Conservation (phyloP, 2,888 invertebrate species). For the Miltochrista miniata region DNA sequence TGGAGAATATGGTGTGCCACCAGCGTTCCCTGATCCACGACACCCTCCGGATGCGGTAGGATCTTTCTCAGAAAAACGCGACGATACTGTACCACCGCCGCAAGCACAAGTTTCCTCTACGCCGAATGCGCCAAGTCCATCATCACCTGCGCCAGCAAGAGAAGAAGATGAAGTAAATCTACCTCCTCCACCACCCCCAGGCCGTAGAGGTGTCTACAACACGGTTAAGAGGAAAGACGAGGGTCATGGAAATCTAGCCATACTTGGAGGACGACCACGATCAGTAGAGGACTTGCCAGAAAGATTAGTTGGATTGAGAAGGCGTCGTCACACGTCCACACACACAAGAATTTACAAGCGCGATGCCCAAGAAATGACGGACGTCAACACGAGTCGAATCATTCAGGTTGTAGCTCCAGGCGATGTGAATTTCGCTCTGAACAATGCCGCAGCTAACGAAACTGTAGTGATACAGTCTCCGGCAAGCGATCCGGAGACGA, state of each 20-base stretch:
- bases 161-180: slow-evolving; percentile 88
- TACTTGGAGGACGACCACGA: slow-evolving; percentile 93
- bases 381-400: slow-evolving; percentile 94
- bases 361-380: slow-evolving; percentile 95
- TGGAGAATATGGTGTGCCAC: slow-evolving; percentile 89
- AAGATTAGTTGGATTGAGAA: slow-evolving; percentile 89
- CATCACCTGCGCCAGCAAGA: slow-evolving; percentile 81
- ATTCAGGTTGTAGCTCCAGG: slow-evolving; percentile 97
- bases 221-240: slow-evolving; percentile 94
- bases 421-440: slow-evolving; percentile 95
- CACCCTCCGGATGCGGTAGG: slow-evolving; percentile 93
- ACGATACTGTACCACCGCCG: slow-evolving; percentile 91
- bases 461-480: slow-evolving; percentile 94
- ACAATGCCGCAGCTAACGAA: slow-evolving; percentile 90
- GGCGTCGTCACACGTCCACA: slow-evolving; percentile 86
- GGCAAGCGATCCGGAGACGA: slow-evolving; percentile 91
- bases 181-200: slow-evolving; percentile 93
- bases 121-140: slow-evolving; percentile 84
- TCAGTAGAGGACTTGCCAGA: slow-evolving; percentile 93
- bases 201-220: slow-evolving; percentile 90
- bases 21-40: slow-evolving; percentile 93
- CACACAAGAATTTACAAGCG: slow-evolving; percentile 92
- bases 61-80: slow-evolving; percentile 92
- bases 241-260: slow-evolving; percentile 90
- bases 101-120: slow-evolving; percentile 91